Evolutionary conservation across 1,140 invertebrate genomes (phyloP).

Genomic region (Lordiphosa stackelbergi): DNA sequence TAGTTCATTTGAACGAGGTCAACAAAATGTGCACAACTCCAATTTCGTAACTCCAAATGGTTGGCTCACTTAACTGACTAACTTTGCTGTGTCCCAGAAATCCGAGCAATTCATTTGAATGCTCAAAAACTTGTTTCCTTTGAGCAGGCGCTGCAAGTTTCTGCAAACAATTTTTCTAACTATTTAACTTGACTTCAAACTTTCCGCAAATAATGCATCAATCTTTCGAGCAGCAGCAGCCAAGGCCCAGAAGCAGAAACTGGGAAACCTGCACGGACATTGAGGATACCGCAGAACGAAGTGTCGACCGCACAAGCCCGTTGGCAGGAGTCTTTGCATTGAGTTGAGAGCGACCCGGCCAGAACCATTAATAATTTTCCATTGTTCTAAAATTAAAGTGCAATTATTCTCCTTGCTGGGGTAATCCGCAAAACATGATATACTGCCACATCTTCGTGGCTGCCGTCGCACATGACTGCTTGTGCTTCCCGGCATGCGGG

Average conservation of each 20-base stretch:
- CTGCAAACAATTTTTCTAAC: conserved; percentile 23
- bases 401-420: conserved; percentile 61
- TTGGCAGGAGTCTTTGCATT: conserved; percentile 10
- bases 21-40: too few species aligned
- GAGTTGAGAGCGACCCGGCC: conserved; percentile 26
- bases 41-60: too few species aligned
- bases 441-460: conserved; percentile 34
- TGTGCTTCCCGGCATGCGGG: conserved; percentile 17
- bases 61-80: too few species aligned
- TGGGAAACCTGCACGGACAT: conserved; percentile 5
- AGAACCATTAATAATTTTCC: conserved; percentile 62
- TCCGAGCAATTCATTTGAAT: conserved; percentile 1
- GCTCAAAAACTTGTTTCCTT: neutral
- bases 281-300: conserved; percentile 5
- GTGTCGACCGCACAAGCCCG: conserved; percentile 9
- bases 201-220: conserved; percentile 18
- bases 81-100: too few species aligned
- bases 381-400: conserved; percentile 64
- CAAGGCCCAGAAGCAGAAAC: conserved; percentile 3
- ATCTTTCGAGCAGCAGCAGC: conserved; percentile 18
- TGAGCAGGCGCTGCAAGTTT: conserved; percentile 8
- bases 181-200: conserved; percentile 18
- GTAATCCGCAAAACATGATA: conserved; percentile 65
- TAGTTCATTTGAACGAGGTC: too few species aligned
- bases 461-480: conserved; percentile 23